Conservation (phyloP, 2,888 invertebrate species). For the Allacma fusca region DNA sequence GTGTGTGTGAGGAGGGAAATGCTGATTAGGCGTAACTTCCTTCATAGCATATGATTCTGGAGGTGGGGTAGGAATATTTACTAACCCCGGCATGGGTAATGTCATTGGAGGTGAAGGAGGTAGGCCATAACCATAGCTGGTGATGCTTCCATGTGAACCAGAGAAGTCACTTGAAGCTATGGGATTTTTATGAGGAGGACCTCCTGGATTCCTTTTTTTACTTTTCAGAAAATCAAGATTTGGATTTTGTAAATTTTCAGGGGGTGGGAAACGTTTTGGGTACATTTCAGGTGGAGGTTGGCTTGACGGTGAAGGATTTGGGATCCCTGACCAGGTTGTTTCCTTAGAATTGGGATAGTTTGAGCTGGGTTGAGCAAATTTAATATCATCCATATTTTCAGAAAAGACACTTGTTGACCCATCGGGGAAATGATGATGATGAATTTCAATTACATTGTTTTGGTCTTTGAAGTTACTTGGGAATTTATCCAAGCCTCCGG, state of each 20-base stretch:
- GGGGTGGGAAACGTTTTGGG: background rate
- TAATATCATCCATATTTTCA: background rate
- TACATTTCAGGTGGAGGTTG: background rate
- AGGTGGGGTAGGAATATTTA: slow-evolving; percentile 53
- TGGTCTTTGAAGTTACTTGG: background rate
- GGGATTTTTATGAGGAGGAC: background rate
- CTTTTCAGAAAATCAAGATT: background rate
- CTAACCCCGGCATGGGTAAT: slow-evolving; percentile 52
- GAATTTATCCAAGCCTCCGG: background rate
- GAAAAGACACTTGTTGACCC: background rate
- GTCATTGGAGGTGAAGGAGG: slow-evolving; percentile 35
- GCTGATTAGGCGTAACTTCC: slow-evolving; percentile 50
- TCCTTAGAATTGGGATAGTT: background rate
- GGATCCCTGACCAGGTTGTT: too few relatives aligned
- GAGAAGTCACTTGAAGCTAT: slow-evolving; percentile 39
- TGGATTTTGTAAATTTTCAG: background rate
- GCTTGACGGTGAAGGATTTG: background rate
- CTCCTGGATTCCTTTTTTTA: background rate
- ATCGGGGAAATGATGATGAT: slow-evolving; percentile 12
- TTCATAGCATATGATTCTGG: slow-evolving; percentile 49
- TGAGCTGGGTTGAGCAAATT: background rate
- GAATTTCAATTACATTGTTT: background rate
- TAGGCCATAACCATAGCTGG: slow-evolving; percentile 13
- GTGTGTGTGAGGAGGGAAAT: slow-evolving; percentile 59
- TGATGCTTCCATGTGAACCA: slow-evolving; percentile 4